A percentile compares a stretch with the other conserved stretches of the same genome.
phyloP scores from a whole-genome alignment of 2,113 vertebrate genomes.

The Epinephelus moara region DNA sequence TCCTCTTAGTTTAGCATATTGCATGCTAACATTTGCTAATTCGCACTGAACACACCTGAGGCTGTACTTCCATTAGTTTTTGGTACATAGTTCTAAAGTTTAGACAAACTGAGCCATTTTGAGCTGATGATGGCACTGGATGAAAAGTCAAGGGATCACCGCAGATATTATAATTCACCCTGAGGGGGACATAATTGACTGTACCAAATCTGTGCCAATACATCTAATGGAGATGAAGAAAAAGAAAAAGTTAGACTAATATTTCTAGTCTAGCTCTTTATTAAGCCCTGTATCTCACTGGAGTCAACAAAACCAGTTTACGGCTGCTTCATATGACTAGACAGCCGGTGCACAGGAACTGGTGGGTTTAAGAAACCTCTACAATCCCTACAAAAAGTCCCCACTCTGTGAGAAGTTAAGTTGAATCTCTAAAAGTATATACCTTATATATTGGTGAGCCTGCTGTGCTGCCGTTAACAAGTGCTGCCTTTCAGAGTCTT shows the following conservation, averaged over 20 bases:
- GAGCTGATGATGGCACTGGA: not conserved
- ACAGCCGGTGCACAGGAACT: not conserved
- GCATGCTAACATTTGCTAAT: not conserved
- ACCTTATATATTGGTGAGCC: constrained; percentile 17
- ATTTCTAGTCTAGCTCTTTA: not conserved
- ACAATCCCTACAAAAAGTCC: not conserved
- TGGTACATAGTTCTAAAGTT: not conserved
- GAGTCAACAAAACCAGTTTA: not conserved
- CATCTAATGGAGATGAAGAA: not conserved
- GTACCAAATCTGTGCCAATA: not conserved
- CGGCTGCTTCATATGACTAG: not conserved
- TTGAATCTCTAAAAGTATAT: constrained; percentile 14
- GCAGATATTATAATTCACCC: not conserved
- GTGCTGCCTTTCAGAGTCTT: constrained; percentile 49
- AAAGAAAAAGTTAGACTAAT: not conserved
- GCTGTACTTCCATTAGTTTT: not conserved
- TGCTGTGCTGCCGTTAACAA: constrained; percentile 32
- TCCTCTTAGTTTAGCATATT: not conserved
- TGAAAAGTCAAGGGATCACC: not conserved
- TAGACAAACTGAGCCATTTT: not conserved
- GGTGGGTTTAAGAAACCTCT: not conserved
- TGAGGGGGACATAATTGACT: not conserved
- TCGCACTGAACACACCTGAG: not conserved
- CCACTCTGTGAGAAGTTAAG: not conserved
- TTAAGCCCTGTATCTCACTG: not conserved